Conservation (phyloP, 1,140 invertebrate genomes). For the Lepidostoma basale region DNA sequence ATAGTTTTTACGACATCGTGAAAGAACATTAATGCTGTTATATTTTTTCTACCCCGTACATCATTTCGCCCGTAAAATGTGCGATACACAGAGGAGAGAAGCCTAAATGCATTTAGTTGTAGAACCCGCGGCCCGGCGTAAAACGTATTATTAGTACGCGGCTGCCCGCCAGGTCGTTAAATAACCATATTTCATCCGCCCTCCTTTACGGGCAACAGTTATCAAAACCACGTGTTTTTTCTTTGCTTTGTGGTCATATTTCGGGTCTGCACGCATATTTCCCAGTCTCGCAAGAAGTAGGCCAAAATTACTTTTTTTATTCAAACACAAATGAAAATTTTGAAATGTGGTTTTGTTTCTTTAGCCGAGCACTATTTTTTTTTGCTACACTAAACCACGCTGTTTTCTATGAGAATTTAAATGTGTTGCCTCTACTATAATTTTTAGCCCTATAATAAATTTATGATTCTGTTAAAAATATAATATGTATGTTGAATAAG, state of each 20-base stretch:
- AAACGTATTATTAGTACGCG: slow-evolving; percentile 28
- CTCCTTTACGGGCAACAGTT: slow-evolving; percentile 28
- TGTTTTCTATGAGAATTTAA: no score
- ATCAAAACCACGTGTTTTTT: slow-evolving; percentile 37
- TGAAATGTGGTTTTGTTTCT: neutral
- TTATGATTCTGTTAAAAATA: no score
- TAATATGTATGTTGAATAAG: no score
- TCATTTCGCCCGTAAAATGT: no score
- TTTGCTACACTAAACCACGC: no score
- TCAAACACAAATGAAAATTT: neutral
- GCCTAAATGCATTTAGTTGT: slow-evolving; percentile 25
- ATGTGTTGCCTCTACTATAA: no score
- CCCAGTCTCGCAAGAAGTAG: neutral
- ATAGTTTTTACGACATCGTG: no score
- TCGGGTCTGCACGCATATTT: neutral
- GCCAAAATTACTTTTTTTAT: neutral
- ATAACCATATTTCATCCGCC: slow-evolving; percentile 39
- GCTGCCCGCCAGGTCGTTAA: slow-evolving; percentile 37
- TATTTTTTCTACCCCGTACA: no score
- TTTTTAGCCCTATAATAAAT: no score
- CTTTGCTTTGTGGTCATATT: slow-evolving; percentile 5
- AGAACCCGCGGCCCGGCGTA: neutral
- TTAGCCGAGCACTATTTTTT: neutral
- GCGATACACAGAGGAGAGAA: no score
- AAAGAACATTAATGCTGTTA: no score